These are phyloP conservation scores for Peribatodes rhomboidaria DNA, from an alignment of 2,888 invertebrate genomes.

Conservation along the genomic window DNA sequence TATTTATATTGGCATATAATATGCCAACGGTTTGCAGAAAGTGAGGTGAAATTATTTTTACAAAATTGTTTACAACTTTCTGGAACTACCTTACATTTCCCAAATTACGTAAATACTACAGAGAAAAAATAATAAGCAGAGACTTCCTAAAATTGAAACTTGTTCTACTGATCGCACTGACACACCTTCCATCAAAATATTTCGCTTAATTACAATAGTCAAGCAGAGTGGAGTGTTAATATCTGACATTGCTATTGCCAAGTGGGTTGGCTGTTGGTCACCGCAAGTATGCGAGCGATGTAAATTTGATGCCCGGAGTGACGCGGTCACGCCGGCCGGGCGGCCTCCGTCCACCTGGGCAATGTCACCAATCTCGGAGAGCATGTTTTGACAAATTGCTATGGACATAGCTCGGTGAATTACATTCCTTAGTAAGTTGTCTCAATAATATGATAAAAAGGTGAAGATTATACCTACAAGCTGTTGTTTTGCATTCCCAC, in stretches of 20 bases:
- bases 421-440: constrained; percentile 24
- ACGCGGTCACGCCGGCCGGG: constrained; percentile 69
- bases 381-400: constrained; percentile 60
- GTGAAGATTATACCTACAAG: too few relatives aligned
- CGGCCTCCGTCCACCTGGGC: constrained; percentile 64
- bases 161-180: not conserved
- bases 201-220: constrained; percentile 11
- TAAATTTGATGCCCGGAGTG: constrained; percentile 78
- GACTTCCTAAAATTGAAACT: not conserved
- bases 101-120: too few relatives aligned
- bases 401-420: constrained; percentile 33
- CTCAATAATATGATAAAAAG: too few relatives aligned
- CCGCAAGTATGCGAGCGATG: constrained; percentile 80
- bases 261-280: constrained; percentile 61
- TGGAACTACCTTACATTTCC: too few relatives aligned
- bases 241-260: constrained; percentile 45
- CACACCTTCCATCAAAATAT: constrained; percentile 8
- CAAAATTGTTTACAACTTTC: too few relatives aligned
- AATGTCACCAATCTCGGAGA: constrained; percentile 65
- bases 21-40: too few relatives aligned
- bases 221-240: constrained; percentile 28
- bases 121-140: too few relatives aligned
- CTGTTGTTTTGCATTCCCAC: too few relatives aligned
- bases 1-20: too few relatives aligned
- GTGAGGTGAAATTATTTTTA: too few relatives aligned